Evolutionary conservation across 1,140 invertebrate genomes (phyloP), one percentile per base, ranked within the genome.

Genomic region (Atta colombica): DNA sequence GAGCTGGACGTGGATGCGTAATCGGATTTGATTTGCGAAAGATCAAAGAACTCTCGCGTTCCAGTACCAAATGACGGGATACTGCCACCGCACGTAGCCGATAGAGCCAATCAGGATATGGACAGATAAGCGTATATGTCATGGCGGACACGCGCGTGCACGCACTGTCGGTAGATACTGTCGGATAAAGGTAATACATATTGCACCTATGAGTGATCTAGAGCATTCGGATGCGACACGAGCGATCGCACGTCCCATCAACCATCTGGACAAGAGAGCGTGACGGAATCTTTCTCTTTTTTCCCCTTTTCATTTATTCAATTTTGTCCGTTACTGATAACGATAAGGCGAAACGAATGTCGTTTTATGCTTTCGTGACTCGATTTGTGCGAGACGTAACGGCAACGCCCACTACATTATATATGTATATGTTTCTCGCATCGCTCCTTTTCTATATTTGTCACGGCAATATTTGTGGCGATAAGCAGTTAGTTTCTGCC

Each of bases 21-120:
- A 94, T 91, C 89, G 93, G 93, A 94, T 94, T 94, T 92, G 93
- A 94, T 94, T 94, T 92, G 92, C 78, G 78, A 78, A 92, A 94
- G 93, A 94, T 94, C 94, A 94, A 94, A 94, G 94, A 94, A 93
- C 89, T 93, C 81, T 77, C 51, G 75, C 85, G 85, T 85, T 90
- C 77, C 74, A 81, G 75, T 77, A 86, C 80, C 81, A 85, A 88
- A 87, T 77, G 87, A 82, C 49, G 49, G 58, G 81, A 89, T 55
- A 55, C 74, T 74, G 68, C n/a, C n/a, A 80, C 61, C 77, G 85
- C 74, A 49, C 25, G 63, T 39, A 82, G 75, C 81, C 72, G 87
- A 86, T 87, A 87, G 75, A 87, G 87, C 89, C 92, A 92, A 93
- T 93, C 91, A 88, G 88, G 68, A 77, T 75, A 71, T 75, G 53